phyloP scores from a whole-genome alignment of 2,797 vertebrate genomes.

The Girardinus metallicus region DNA sequence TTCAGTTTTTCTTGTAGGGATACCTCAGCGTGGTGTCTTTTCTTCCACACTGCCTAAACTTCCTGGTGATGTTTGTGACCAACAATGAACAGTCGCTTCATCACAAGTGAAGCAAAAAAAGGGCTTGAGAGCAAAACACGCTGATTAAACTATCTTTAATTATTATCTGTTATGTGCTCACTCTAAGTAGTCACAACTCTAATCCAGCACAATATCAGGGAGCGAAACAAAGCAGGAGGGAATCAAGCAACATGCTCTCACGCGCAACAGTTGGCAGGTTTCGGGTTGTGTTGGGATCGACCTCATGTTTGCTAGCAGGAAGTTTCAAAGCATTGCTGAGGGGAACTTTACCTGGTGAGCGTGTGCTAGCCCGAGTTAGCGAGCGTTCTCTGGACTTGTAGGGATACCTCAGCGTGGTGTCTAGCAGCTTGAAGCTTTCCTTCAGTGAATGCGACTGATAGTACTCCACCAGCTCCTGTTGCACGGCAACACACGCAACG shows the following conservation, averaged over 20 bases:
- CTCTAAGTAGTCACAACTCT: neutral
- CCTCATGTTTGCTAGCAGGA: neutral
- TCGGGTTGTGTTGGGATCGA: neutral
- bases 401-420: constrained; percentile 92
- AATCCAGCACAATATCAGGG: neutral
- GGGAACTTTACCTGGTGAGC: constrained; percentile 87
- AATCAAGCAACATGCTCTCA: neutral
- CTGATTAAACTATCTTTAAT: too few relatives aligned
- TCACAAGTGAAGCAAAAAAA: neutral
- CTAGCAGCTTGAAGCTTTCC: constrained; percentile 97
- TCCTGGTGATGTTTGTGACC: neutral
- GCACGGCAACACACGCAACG: neutral
- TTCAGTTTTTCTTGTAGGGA: neutral
- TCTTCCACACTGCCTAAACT: neutral
- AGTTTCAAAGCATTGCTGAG: too few relatives aligned
- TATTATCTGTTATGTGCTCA: neutral
- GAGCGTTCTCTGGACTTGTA: constrained; percentile 92
- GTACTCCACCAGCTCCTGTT: constrained; percentile 94
- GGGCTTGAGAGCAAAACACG: neutral
- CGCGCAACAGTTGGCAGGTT: neutral
- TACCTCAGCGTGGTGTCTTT: too few relatives aligned
- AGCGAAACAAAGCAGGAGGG: neutral
- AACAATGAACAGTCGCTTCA: neutral
- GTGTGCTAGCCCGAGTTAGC: constrained; percentile 84
- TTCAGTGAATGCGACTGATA: constrained; percentile 97